These are phyloP conservation scores for Podarcis lilfordi DNA, from an alignment of 2,797 vertebrate species.

Conservation along the genomic window DNA sequence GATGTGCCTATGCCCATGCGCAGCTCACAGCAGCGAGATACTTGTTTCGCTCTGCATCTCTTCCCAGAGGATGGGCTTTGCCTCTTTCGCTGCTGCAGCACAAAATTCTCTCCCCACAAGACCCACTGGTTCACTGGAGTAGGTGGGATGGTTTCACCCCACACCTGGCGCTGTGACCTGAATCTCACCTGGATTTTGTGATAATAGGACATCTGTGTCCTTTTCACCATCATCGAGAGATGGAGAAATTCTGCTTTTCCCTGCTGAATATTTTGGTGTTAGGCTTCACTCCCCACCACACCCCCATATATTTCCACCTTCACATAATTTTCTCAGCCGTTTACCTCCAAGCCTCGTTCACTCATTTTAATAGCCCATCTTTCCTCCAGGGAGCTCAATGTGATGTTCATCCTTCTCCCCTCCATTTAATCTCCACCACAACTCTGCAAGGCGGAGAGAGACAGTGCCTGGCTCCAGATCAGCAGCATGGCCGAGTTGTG, in stretches of 20 bases:
- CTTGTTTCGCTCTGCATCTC: neutral
- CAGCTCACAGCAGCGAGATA: neutral
- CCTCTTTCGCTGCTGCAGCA: neutral
- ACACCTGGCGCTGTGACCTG: too few species aligned
- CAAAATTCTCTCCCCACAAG: neutral
- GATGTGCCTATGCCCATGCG: neutral
- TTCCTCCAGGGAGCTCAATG: neutral
- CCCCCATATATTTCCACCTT: neutral
- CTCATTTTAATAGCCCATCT: neutral
- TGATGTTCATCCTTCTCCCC: too few species aligned
- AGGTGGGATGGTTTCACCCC: too few species aligned
- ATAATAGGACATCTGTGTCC: neutral
- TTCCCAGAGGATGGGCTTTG: neutral
- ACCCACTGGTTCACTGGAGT: too few species aligned
- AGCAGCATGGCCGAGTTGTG: too few species aligned
- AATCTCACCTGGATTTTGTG: neutral
- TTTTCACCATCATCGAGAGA: neutral
- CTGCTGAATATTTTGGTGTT: neutral
- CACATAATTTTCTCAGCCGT: neutral
- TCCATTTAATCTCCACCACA: too few species aligned
- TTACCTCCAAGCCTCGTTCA: neutral
- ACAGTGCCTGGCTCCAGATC: too few species aligned
- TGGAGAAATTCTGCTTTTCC: neutral
- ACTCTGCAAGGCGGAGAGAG: too few species aligned
- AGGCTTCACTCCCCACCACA: neutral